A percentile compares a stretch with the other conserved stretches of the same genome.
phyloP scores from a whole-genome alignment of 2,888 invertebrate species.

The Chymomyza fuscimana region DNA sequence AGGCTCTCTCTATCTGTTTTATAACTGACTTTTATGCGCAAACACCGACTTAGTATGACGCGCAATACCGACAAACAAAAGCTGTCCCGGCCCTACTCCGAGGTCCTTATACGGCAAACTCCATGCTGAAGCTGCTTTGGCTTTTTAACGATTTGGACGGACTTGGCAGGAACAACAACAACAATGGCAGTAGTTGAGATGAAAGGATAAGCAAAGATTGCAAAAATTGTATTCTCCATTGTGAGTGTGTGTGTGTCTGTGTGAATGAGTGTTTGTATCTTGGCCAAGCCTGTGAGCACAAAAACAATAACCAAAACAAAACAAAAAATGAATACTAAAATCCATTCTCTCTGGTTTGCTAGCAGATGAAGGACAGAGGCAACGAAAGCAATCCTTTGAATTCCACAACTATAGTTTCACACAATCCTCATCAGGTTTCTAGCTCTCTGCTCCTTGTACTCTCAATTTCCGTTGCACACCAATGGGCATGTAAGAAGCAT shows the following conservation, averaged over 20 bases:
- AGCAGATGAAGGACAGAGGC: not conserved
- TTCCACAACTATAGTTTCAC: not conserved
- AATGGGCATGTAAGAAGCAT: slow-evolving; percentile 70
- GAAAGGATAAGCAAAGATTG: slow-evolving; percentile 69
- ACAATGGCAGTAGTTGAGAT: slow-evolving; percentile 38
- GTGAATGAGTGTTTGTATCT: slow-evolving; percentile 17
- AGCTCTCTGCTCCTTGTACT: slow-evolving; percentile 19
- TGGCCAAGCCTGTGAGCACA: slow-evolving; percentile 33
- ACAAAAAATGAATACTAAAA: slow-evolving; percentile 26
- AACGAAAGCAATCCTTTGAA: slow-evolving; percentile 23
- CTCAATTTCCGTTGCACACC: slow-evolving; percentile 68
- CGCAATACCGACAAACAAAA: slow-evolving; percentile 52
- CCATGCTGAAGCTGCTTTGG: slow-evolving; percentile 36
- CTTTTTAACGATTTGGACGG: slow-evolving; percentile 44
- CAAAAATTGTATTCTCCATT: slow-evolving; percentile 65
- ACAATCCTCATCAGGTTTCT: not conserved
- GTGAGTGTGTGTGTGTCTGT: slow-evolving; percentile 17
- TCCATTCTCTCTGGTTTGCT: not conserved
- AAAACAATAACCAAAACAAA: slow-evolving; percentile 12
- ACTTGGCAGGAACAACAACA: slow-evolving; percentile 34
- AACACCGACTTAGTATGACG: slow-evolving; percentile 42
- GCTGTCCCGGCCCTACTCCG: slow-evolving; percentile 16
- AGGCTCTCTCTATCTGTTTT: slow-evolving; percentile 23
- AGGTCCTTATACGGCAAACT: slow-evolving; percentile 10
- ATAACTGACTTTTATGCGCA: slow-evolving; percentile 34